Evolutionary conservation across 2,888 invertebrate species (phyloP).

Genomic region (Thecophora atra): DNA sequence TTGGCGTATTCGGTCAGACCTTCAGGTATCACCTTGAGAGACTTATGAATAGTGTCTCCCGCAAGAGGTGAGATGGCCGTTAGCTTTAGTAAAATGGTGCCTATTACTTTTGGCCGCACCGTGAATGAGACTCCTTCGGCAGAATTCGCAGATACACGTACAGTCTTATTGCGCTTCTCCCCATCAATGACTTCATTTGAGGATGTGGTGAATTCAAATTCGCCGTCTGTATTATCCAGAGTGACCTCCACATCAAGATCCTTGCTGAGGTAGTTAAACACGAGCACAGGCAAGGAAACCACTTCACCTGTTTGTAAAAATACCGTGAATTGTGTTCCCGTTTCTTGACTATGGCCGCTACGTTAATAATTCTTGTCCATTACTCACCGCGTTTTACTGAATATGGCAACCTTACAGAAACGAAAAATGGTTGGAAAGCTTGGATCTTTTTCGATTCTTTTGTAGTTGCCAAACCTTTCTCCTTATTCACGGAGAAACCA

Average conservation of each 20-base stretch:
- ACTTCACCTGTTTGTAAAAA: slow-evolving; percentile 73
- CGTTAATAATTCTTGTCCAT: slow-evolving; percentile 74
- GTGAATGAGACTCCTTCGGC: slow-evolving; percentile 85
- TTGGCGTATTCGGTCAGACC: slow-evolving; percentile 80
- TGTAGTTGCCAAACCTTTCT: slow-evolving; percentile 79
- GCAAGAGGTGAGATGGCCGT: slow-evolving; percentile 77
- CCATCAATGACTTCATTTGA: slow-evolving; percentile 90
- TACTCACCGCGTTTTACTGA: slow-evolving; percentile 77
- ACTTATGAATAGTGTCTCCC: slow-evolving; percentile 80
- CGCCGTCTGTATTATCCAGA: slow-evolving; percentile 80
- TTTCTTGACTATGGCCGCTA: too few relatives aligned
- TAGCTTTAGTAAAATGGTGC: slow-evolving; percentile 77
- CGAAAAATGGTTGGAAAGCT: slow-evolving; percentile 84
- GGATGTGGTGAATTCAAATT: slow-evolving; percentile 85
- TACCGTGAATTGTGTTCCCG: neutral
- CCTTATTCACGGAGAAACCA: slow-evolving; percentile 80
- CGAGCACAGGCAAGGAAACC: slow-evolving; percentile 83
- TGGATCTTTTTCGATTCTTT: slow-evolving; percentile 73
- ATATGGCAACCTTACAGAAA: slow-evolving; percentile 86
- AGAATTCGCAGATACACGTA: slow-evolving; percentile 75
- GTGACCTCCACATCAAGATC: slow-evolving; percentile 82
- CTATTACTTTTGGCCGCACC: slow-evolving; percentile 78
- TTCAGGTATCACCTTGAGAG: slow-evolving; percentile 82
- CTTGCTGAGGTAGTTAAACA: slow-evolving; percentile 85
- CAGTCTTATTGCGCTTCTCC: slow-evolving; percentile 75